Percentiles rank a stretch among this genome's conserved stretches.
Evolutionary conservation across 1,140 invertebrate species (phyloP).

Genomic region (Charaxes varanes): DNA sequence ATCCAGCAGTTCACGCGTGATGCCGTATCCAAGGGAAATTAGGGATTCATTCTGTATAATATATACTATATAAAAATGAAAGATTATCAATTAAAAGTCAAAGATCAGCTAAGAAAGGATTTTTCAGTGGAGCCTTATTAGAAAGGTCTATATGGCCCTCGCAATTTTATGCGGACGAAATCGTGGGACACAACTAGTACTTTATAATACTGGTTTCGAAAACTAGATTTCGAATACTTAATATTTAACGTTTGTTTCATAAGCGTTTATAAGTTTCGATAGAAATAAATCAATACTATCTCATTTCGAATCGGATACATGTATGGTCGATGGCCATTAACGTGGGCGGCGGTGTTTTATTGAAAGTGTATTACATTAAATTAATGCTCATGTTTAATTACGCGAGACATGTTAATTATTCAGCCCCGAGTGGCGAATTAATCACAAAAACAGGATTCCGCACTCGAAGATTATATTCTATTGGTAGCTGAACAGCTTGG

Average conservation of each 20-base stretch:
- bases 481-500: conserved; percentile 5
- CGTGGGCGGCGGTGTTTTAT: conserved; percentile 13
- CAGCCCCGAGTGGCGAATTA: conserved; percentile 6
- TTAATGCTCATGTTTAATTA: conserved; percentile 11
- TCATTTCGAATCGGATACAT: conserved; percentile 4
- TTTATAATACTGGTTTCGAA: not conserved
- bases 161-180: too few relatives aligned
- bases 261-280: too few relatives aligned
- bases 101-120: too few relatives aligned
- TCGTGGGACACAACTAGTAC: too few relatives aligned
- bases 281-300: conserved; percentile 6
- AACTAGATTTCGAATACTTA: not conserved
- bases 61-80: too few relatives aligned
- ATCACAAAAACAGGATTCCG: conserved; percentile 7
- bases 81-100: too few relatives aligned
- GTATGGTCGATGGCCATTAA: conserved; percentile 6
- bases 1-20: too few relatives aligned
- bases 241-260: too few relatives aligned
- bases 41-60: too few relatives aligned
- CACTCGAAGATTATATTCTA: conserved; percentile 7
- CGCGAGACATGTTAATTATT: conserved; percentile 10
- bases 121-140: too few relatives aligned
- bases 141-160: too few relatives aligned
- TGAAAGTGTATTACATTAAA: conserved; percentile 14
- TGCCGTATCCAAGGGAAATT: too few relatives aligned